These are phyloP conservation scores for Dascillus cervinus DNA, from an alignment of 2,888 invertebrate species.

Conservation along the genomic window DNA sequence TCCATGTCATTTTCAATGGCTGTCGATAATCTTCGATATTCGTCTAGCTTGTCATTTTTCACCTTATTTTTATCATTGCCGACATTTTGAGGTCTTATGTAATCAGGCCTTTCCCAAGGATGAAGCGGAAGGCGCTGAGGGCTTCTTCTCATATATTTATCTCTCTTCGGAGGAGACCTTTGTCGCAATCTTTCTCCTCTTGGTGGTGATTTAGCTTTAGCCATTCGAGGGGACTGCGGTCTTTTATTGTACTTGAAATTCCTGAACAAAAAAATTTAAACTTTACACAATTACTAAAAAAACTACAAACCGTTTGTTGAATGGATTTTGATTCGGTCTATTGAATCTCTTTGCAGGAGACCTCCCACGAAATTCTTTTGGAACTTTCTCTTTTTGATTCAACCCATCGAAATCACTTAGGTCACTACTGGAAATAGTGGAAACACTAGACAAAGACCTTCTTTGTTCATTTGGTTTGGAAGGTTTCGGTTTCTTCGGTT, in stretches of 20 bases:
- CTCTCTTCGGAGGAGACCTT: constrained; percentile 1
- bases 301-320: constrained; percentile 5
- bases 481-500: constrained; percentile 36
- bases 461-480: constrained; percentile 29
- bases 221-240: no score
- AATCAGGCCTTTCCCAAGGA: constrained; percentile 29
- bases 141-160: background rate
- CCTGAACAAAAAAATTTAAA: no score
- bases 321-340: constrained; percentile 12
- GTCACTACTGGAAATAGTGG: constrained; percentile 45
- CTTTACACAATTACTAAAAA: background rate
- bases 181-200: no score
- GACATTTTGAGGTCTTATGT: constrained; percentile 19
- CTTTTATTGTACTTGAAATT: no score
- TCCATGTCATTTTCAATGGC: constrained; percentile 52
- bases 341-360: constrained; percentile 5
- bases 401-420: constrained; percentile 27
- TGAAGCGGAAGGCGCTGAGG: background rate
- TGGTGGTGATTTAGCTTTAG: no score
- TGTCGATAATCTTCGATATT: constrained; percentile 44
- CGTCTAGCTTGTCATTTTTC: constrained; percentile 44
- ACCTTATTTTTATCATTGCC: constrained; percentile 25
- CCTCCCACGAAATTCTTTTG: background rate
- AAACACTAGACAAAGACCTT: constrained; percentile 47
- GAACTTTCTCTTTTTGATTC: background rate